A percentile compares a stretch with the other conserved stretches of the same genome.
Evolutionary conservation across 1,140 invertebrate genomes (phyloP).

Genomic region (Bombyx mandarina): DNA sequence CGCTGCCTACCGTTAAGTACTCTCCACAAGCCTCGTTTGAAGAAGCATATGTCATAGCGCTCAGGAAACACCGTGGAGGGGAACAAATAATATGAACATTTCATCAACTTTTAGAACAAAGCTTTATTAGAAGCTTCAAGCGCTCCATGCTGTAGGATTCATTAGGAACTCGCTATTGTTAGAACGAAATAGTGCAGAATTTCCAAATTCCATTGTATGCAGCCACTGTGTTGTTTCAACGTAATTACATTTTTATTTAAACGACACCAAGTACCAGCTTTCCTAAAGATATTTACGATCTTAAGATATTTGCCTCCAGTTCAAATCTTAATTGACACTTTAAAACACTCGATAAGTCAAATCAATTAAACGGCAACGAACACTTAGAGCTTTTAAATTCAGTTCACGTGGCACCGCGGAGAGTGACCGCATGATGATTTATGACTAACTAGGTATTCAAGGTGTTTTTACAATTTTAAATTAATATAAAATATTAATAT

Average conservation of each 20-base stretch:
- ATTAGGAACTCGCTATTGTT: constrained; percentile 33
- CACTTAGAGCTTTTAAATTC: too few relatives aligned
- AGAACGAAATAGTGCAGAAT: constrained; percentile 26
- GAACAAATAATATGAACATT: background rate
- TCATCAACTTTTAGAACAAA: background rate
- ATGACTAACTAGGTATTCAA: too few relatives aligned
- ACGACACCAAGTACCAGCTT: background rate
- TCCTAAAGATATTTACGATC: background rate
- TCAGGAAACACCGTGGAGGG: too few relatives aligned
- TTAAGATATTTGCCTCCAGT: background rate
- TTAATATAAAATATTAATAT: too few relatives aligned
- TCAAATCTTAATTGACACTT: background rate
- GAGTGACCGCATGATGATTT: too few relatives aligned
- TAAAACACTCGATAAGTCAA: too few relatives aligned
- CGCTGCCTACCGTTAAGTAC: too few relatives aligned
- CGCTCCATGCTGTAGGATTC: background rate
- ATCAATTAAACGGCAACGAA: too few relatives aligned
- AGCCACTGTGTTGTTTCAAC: constrained; percentile 16
- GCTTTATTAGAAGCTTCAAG: background rate
- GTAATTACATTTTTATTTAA: constrained; percentile 25
- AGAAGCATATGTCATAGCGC: too few relatives aligned
- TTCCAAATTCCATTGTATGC: constrained; percentile 36
- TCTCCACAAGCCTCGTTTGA: too few relatives aligned
- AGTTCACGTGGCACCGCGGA: too few relatives aligned
- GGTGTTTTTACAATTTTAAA: too few relatives aligned